Base-by-base conservation (phyloP, 2,888 invertebrate genomes). In the Epinotia brunnichana region DNA sequence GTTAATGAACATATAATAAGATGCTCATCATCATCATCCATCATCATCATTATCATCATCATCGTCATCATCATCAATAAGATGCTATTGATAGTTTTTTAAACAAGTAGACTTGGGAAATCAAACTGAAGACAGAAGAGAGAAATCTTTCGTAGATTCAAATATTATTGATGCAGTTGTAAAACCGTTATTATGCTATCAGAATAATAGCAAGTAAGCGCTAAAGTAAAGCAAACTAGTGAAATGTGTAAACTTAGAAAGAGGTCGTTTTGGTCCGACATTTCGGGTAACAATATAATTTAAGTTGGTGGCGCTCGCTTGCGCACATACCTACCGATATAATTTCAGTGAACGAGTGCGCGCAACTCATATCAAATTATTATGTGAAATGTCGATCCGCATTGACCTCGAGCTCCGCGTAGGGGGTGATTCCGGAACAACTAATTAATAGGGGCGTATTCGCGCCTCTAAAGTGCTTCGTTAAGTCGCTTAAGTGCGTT, bases 371-470 rank as follows among this genome's bases (percentile, higher is more conserved):
- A 48, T 48, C 48, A 48, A 2, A 4, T n/a, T 0, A n/a, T n/a
- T n/a, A 48, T 48, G 48, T 48, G 15, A n/a, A 48, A n/a, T n/a
- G n/a, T 48, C 48, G 48, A n/a, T n/a, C n/a, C n/a, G n/a, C 1
- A 48, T 48, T 7, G 5, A 48, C 48, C 13, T 21, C 13, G 11
- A 21, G 24, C 21, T 24, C 24, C 21, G 21, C 48, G 48, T n/a
- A n/a, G 48, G 11, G 24, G n/a, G 44, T 60, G 41, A 21, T 48
- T 48, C 62, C n/a, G 41, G 21, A 56, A 21, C 9, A 24, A 62
- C 21, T 62, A 62, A 62, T 62, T 64, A 64, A 64, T 35, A 17
- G 35, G 51, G 53, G 15, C 15, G n/a, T 21, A 44, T 21, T 21
- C 21, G 15, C 21, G 44, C 4, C 13, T 35, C 29, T 7, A 13